Evolutionary conservation across 2,888 invertebrate genomes (phyloP).

Genomic region (Scaptomyza reducta): DNA sequence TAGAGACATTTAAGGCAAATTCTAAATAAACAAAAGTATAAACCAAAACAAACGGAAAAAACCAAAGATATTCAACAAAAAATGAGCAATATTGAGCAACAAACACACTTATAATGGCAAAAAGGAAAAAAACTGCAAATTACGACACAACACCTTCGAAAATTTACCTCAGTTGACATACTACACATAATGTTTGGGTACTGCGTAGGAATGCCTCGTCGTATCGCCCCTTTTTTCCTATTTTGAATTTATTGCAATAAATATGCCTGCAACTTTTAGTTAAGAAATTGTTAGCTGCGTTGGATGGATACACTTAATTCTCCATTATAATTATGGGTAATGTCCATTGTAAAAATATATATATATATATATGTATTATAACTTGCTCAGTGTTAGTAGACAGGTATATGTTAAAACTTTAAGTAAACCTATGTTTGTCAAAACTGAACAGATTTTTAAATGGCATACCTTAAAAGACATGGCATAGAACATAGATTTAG

Average conservation of each 20-base stretch:
- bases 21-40: slow-evolving; percentile 75
- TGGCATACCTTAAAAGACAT: too few species aligned
- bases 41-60: slow-evolving; percentile 50
- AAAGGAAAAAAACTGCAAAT: slow-evolving; percentile 69
- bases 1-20: slow-evolving; percentile 82
- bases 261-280: slow-evolving; percentile 2
- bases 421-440: too few species aligned
- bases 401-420: too few species aligned
- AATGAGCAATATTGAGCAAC: slow-evolving; percentile 64
- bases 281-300: slow-evolving; percentile 3
- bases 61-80: slow-evolving; percentile 65
- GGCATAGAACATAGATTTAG: too few species aligned
- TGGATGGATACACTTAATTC: slow-evolving; percentile 5
- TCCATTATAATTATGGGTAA: neutral
- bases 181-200: slow-evolving; percentile 67
- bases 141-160: slow-evolving; percentile 79
- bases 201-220: slow-evolving; percentile 72
- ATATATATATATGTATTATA: too few species aligned
- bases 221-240: slow-evolving; percentile 76
- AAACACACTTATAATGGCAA: slow-evolving; percentile 68
- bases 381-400: too few species aligned
- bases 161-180: slow-evolving; percentile 71
- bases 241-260: slow-evolving; percentile 16
- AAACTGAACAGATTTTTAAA: too few species aligned
- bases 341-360: neutral